Conservation (phyloP, 2,113 vertebrate species). For the Struthio camelus region DNA sequence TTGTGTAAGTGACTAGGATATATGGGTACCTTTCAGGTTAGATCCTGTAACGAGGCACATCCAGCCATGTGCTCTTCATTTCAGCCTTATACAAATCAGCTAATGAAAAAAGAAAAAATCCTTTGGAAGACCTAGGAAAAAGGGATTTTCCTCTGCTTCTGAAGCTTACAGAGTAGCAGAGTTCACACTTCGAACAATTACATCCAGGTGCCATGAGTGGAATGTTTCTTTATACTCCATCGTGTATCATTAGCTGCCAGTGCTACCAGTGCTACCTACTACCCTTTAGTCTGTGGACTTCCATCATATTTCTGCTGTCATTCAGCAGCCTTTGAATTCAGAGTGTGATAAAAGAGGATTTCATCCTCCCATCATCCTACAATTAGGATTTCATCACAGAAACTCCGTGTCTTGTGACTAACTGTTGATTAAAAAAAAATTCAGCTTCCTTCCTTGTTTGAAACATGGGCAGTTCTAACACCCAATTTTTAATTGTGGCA, state of each 20-base stretch:
- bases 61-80: background rate
- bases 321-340: background rate
- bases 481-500: background rate
- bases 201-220: rapidly evolving
- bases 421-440: background rate
- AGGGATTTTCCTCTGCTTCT: background rate
- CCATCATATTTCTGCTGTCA: background rate
- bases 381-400: background rate
- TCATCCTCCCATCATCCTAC: background rate
- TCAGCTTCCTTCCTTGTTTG: background rate
- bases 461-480: background rate
- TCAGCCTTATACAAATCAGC: background rate
- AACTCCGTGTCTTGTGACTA: background rate
- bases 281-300: background rate
- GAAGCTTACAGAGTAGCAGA: background rate
- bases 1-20: background rate
- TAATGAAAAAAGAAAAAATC: background rate
- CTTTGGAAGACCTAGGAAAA: background rate
- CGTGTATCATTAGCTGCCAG: background rate
- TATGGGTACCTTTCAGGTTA: background rate
- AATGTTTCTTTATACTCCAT: background rate
- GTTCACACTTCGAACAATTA: background rate
- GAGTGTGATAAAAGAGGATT: background rate
- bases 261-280: background rate
- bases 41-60: background rate